Evolutionary conservation across 2,797 vertebrate species (phyloP).

Genomic region (Gymnothorax javanicus): DNA sequence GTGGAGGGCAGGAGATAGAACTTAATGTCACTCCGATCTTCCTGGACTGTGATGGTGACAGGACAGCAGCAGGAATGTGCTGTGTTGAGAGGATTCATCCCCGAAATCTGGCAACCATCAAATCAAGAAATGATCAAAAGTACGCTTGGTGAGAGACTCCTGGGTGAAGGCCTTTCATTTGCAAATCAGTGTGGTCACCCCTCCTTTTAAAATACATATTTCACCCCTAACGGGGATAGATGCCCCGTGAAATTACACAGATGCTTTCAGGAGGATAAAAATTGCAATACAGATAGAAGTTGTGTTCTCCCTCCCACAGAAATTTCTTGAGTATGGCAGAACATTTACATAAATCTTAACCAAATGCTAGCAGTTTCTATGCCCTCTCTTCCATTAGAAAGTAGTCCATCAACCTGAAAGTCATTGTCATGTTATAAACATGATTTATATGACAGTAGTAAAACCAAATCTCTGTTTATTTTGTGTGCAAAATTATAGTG

Average conservation of each 20-base stretch:
- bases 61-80: neutral
- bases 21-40: neutral
- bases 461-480: conserved; percentile 1
- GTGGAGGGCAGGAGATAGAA: neutral
- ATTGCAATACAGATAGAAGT: conserved; percentile 3
- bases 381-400: neutral
- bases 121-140: conserved; percentile 27
- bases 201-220: conserved; percentile 29
- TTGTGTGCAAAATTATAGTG: neutral
- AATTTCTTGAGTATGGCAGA: neutral
- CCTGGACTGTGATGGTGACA: neutral
- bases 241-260: conserved; percentile 27
- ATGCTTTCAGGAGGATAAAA: neutral
- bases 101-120: conserved; percentile 20
- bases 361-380: conserved; percentile 20
- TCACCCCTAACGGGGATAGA: conserved; percentile 28
- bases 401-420: neutral
- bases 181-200: conserved; percentile 1
- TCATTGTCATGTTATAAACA: neutral
- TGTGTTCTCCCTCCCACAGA: neutral
- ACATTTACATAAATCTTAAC: conserved; percentile 17
- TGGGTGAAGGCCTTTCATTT: conserved; percentile 24
- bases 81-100: conserved; percentile 4
- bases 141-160: conserved; percentile 1
- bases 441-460: neutral